These are phyloP conservation scores for Rana temporaria DNA, from an alignment of 2,113 vertebrate species.

Conservation along the genomic window DNA sequence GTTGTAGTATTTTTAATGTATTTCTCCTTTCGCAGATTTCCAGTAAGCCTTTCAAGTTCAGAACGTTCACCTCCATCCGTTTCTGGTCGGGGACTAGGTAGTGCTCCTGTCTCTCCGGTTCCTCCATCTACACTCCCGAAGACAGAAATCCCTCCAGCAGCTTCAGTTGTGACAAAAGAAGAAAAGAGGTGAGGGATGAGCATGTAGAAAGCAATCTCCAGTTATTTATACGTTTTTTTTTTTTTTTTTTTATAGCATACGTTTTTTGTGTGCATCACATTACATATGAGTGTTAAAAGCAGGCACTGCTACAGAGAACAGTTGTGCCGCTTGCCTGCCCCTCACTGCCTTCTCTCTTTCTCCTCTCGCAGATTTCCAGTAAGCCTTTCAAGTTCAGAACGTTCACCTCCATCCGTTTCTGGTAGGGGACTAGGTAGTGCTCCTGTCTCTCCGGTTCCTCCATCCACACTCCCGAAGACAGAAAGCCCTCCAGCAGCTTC, in stretches of 20 bases:
- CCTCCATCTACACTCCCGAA: background rate
- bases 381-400: background rate
- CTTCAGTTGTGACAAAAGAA: background rate
- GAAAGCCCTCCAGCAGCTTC: background rate
- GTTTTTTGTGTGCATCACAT: too few species aligned
- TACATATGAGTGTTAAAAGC: too few species aligned
- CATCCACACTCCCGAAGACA: background rate
- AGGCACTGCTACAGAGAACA: too few species aligned
- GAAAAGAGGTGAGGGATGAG: background rate
- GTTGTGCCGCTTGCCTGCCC: too few species aligned
- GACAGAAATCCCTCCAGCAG: background rate
- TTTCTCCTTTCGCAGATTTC: background rate
- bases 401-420: background rate
- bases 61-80: background rate
- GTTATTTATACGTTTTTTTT: too few species aligned
- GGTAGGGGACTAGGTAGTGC: constrained; percentile 9
- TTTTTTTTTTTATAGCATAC: too few species aligned
- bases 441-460: background rate
- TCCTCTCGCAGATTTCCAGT: background rate
- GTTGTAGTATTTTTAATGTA: background rate
- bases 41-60: background rate
- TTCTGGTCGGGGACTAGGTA: constrained; percentile 11
- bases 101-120: background rate
- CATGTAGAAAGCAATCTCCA: too few species aligned
- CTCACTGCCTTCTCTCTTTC: too few species aligned